These are phyloP conservation scores for Hemichromis elongatus DNA, from an alignment of 2,113 vertebrate genomes.

Conservation along the genomic window DNA sequence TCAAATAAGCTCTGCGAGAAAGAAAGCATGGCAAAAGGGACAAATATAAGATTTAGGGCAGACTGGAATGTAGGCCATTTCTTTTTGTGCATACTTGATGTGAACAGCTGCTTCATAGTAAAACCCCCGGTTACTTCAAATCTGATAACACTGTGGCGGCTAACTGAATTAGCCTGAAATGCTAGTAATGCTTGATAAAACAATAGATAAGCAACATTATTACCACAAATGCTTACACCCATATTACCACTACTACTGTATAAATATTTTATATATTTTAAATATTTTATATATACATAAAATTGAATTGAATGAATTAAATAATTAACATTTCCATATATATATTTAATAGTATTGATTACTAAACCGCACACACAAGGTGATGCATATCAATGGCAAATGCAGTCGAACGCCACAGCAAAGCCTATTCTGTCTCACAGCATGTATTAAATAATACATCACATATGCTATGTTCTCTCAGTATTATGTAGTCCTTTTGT, in stretches of 20 bases:
- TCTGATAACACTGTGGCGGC: neutral
- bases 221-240: neutral
- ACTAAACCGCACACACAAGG: neutral
- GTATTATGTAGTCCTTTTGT: neutral
- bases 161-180: neutral
- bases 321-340: neutral
- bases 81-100: neutral
- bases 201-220: neutral
- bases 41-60: neutral
- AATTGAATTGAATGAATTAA: neutral
- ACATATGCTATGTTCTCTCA: neutral
- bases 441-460: neutral
- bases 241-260: fast-evolving
- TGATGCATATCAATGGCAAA: neutral
- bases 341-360: neutral
- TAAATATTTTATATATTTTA: no score
- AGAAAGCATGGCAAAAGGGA: neutral
- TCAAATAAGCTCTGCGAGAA: neutral
- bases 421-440: neutral
- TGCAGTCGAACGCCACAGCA: neutral
- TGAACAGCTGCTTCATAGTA: neutral
- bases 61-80: neutral
- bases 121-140: neutral
- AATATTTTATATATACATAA: no score
- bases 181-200: neutral